These are phyloP conservation scores for Drosophila tristis DNA, from an alignment of 1,140 invertebrate genomes.

Conservation along the genomic window DNA sequence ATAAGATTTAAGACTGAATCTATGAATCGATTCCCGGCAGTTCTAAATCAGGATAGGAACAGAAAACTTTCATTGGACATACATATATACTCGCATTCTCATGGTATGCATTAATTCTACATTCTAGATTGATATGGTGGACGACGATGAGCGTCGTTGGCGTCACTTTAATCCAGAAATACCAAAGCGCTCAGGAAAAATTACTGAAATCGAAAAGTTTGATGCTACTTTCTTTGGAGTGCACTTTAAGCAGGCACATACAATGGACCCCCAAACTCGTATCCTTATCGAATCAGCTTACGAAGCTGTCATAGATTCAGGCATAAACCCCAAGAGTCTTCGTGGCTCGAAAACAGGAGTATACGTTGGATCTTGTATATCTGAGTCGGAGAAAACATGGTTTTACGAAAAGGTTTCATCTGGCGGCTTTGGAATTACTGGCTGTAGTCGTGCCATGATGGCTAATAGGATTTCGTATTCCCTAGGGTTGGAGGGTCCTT, in stretches of 20 bases:
- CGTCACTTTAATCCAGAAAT: constrained; percentile 88
- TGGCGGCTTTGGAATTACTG: constrained; percentile 88
- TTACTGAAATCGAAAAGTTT: constrained; percentile 85
- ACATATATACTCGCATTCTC: too few relatives aligned
- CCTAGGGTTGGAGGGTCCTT: constrained; percentile 90
- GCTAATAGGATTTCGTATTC: constrained; percentile 94
- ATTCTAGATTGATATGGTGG: constrained; percentile 88
- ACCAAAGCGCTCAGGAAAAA: constrained; percentile 90
- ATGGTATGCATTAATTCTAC: not conserved
- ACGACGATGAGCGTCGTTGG: constrained; percentile 91
- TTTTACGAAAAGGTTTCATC: constrained; percentile 88
- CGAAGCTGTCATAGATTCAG: constrained; percentile 84
- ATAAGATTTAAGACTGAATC: too few relatives aligned
- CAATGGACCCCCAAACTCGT: constrained; percentile 86
- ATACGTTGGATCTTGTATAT: constrained; percentile 90
- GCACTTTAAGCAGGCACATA: constrained; percentile 84
- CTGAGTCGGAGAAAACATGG: constrained; percentile 89
- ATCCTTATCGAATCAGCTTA: constrained; percentile 85
- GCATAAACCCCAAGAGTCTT: constrained; percentile 85
- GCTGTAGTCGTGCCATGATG: constrained; percentile 95
- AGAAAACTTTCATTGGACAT: too few relatives aligned
- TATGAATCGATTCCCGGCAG: too few relatives aligned
- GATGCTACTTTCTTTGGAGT: constrained; percentile 87
- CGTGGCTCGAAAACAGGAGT: constrained; percentile 91
- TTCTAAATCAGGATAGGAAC: too few relatives aligned